Conservation (phyloP, 2,113 vertebrate genomes). For the Apeltes quadracus region DNA sequence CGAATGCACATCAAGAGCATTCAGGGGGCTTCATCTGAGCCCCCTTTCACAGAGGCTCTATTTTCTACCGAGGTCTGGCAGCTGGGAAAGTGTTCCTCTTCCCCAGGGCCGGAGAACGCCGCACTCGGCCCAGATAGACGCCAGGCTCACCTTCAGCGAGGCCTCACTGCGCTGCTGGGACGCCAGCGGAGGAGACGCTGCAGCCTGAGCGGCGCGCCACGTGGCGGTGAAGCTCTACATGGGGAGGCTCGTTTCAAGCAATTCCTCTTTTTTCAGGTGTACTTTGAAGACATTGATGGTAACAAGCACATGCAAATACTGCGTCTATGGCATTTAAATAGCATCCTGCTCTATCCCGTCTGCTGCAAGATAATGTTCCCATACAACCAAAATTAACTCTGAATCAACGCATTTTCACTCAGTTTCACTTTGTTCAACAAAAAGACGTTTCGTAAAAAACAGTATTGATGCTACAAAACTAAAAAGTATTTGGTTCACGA, state of each 20-base stretch:
- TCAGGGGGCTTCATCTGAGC: conserved; percentile 3
- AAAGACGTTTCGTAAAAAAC: no score
- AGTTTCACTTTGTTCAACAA: no score
- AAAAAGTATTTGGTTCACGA: no score
- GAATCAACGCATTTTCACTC: no score
- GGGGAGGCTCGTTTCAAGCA: not conserved
- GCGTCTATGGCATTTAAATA: not conserved
- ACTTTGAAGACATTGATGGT: no score
- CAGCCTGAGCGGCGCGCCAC: no score
- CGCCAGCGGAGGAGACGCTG: not conserved
- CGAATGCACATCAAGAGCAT: conserved; percentile 1
- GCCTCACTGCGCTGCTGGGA: conserved; percentile 1
- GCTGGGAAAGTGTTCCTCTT: conserved; percentile 55
- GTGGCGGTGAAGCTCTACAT: not conserved
- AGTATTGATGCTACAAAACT: no score
- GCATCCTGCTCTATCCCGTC: no score
- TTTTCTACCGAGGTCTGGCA: conserved; percentile 40
- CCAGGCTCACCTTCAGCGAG: conserved; percentile 23
- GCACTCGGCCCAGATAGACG: conserved; percentile 58
- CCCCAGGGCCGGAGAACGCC: conserved; percentile 38
- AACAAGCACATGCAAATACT: not conserved
- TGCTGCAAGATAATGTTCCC: no score
- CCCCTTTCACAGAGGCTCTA: conserved; percentile 34
- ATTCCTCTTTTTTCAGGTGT: not conserved
- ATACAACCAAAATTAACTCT: no score